Base-by-base conservation (phyloP, 2,797 vertebrate species). In the Leuciscus waleckii region DNA sequence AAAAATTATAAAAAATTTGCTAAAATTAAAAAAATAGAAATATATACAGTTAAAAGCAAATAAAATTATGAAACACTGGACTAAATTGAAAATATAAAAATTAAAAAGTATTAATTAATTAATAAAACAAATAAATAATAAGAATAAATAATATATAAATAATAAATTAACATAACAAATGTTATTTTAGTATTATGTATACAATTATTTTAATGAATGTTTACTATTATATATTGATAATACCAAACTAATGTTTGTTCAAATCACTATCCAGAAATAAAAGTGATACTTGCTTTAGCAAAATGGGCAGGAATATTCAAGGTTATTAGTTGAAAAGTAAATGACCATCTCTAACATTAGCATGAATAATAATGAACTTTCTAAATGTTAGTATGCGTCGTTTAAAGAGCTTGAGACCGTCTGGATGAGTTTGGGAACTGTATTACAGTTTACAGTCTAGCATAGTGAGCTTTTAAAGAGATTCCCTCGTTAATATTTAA, bases 401-500 rank as follows among this genome's bases (percentile, higher is more conserved):
- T 41, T 17, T 78, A 35, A 61, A 78, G 46, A 43, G 70, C 26
- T 73, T 58, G 70, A 58, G 49, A 54, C 67, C 32, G 17, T 54
- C 49, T 0, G 14, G 23, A 82, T 43, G 26, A 7, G 37, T 46
- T 32, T 35, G 13, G 70, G 56, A 82, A 37, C 26, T 65, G 81
- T 65, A 63, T 46, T n/a, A 35, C 54, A 63, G 54, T 61, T 58
- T 17, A 61, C 58, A 74, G 63, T 41, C 76, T 56, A 61, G 75
- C 26, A 76, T 1, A 37, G 39, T 8, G 26, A 71, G 68, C 35
- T 3, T 61, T 63, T 73, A 32, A 32, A 16, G 21, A 43, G n/a
- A 82, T 82, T 65, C 39, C 81, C 81, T 37, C 37, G 70, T 37
- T 82, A 65, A 75, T 82, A 75, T 79, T 49, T 63, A 41, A 49